Evolutionary conservation across 2,888 invertebrate species (phyloP).

Genomic region (Linyphia triangularis): DNA sequence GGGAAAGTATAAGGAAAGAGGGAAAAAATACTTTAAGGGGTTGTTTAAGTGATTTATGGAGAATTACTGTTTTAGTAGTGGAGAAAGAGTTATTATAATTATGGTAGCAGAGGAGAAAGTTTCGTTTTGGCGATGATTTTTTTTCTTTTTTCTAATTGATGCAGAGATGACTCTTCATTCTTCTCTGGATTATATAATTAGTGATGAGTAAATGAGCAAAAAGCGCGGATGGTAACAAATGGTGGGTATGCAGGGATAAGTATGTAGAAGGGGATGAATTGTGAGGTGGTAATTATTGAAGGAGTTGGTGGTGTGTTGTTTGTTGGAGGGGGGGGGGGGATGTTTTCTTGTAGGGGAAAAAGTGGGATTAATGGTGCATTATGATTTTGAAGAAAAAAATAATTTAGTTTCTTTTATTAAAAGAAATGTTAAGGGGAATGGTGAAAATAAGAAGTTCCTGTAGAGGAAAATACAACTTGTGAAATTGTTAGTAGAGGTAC

Average conservation of each 20-base stretch:
- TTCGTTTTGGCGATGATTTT: slow-evolving; percentile 16
- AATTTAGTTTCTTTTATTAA: background rate
- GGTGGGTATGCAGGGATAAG: background rate
- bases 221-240: slow-evolving; percentile 2
- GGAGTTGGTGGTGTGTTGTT: slow-evolving; percentile 7
- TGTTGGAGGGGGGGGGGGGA: background rate
- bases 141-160: slow-evolving; percentile 40
- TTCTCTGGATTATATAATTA: slow-evolving; percentile 39
- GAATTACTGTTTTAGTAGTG: slow-evolving; percentile 33
- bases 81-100: slow-evolving; percentile 58
- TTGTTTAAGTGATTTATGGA: slow-evolving; percentile 65
- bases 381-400: background rate
- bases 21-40: slow-evolving; percentile 25
- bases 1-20: background rate
- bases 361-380: slow-evolving; percentile 3
- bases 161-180: background rate
- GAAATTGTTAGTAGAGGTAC: no score
- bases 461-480: no score
- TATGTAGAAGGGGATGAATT: slow-evolving; percentile 7
- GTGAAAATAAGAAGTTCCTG: no score
- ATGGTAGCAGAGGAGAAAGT: slow-evolving; percentile 14
- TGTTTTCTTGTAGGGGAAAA: background rate
- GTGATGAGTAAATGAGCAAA: slow-evolving; percentile 30
- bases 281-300: slow-evolving; percentile 34
- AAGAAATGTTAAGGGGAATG: no score